These are phyloP conservation scores for Pygmarrhopalites habei DNA, from an alignment of 1,140 invertebrate species.

Conservation along the genomic window DNA sequence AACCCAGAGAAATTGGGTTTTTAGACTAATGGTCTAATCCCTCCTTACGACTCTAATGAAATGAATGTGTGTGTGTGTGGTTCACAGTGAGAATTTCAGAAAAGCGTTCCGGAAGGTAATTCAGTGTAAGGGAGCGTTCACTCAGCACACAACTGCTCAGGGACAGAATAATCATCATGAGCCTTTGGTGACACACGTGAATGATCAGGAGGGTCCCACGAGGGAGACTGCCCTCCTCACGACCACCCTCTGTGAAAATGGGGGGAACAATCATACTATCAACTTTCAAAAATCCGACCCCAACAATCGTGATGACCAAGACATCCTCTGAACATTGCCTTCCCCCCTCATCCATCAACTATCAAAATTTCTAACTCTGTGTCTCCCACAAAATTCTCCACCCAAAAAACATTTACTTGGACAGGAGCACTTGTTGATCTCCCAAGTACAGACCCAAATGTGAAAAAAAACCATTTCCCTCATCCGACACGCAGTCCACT, in stretches of 20 bases:
- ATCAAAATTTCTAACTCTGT: too few relatives aligned
- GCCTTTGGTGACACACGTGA: constrained; percentile 15
- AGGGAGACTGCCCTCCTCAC: constrained; percentile 33
- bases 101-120: constrained; percentile 70
- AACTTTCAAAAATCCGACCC: neutral
- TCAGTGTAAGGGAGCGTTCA: constrained; percentile 42
- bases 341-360: too few relatives aligned
- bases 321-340: constrained; percentile 15
- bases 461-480: too few relatives aligned
- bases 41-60: too few relatives aligned
- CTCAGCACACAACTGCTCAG: constrained; percentile 19
- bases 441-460: too few relatives aligned
- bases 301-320: constrained; percentile 4
- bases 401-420: too few relatives aligned
- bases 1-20: too few relatives aligned
- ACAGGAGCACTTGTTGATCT: too few relatives aligned
- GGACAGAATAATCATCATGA: constrained; percentile 18
- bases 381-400: too few relatives aligned
- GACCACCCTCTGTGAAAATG: constrained; percentile 35
- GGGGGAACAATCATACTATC: constrained; percentile 13
- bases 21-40: too few relatives aligned
- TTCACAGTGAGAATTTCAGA: constrained; percentile 71
- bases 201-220: constrained; percentile 12
- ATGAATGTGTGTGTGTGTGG: too few relatives aligned
- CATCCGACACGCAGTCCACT: too few relatives aligned